Evolutionary conservation across 2,113 vertebrate genomes (phyloP), one percentile per base, ranked within the genome.

Genomic region (Morphnarchus princeps): DNA sequence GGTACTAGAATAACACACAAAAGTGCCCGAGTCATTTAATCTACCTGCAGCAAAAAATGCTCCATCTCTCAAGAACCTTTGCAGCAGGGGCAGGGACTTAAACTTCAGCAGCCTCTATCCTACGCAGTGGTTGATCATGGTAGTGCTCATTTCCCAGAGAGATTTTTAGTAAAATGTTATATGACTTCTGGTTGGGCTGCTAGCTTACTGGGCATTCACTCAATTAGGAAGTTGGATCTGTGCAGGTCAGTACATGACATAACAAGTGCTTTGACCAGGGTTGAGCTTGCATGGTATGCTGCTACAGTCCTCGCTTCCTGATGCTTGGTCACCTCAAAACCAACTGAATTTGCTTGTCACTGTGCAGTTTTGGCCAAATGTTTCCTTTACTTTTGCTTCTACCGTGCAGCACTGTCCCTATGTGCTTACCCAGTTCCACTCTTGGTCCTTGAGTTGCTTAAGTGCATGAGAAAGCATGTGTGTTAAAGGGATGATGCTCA

Each of bases 41-140:
- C n/a, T 78, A 9, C 43, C 7, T 81, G 59, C 32, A 52, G 49
- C 3, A 63, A 72, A 84, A 85, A 67, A 28, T 26, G 10, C 34
- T 2, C 0, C 5, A 11, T 55, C 25, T 73, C 40, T 87, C 43
- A 73, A 73, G 32, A 92, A 18, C 13, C 5, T 77, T 20, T 55
- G 10, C 16, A 29, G 4, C 5, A 34, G 9, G 1, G 11, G 2
- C 0, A 7, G 13, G 11, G 16, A 20, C 32, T 86, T 83, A 34
- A 92, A 81, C 47, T n/a, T 83, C 36, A 78, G 25, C 20, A 55
- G 38, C 8, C 24, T 87, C 28, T 58, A 5, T 57, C 25, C 15
- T 49, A 14, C 54, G 47, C 7, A 10, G 3, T 58, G 15, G 17
- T 28, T 74, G 36, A 40, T 61, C 10, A 2, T 29, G 24, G 32